Evolutionary conservation across 2,113 vertebrate genomes (phyloP).

Genomic region (Aptenodytes patagonicus): DNA sequence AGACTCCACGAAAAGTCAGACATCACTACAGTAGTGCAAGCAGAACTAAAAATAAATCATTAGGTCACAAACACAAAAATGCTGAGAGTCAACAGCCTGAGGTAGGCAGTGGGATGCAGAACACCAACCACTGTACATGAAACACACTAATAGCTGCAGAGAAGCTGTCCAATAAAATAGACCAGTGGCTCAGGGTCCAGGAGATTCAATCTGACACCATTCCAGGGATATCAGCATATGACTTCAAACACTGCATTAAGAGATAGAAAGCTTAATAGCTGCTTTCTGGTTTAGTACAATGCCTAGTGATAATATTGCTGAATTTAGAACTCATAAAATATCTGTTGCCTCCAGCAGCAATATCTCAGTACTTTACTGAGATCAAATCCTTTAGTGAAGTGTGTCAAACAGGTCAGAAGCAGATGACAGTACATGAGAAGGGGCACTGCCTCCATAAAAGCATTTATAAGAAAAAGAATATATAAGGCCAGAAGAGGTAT

Average conservation of each 20-base stretch:
- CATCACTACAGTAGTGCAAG: background rate
- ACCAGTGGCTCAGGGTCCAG: background rate
- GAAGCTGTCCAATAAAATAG: slow-evolving; percentile 50
- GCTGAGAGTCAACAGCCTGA: background rate
- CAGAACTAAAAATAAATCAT: slow-evolving; percentile 13
- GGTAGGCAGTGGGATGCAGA: background rate
- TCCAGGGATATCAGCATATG: slow-evolving; percentile 55
- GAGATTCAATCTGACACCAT: slow-evolving; percentile 59
- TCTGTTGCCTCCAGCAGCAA: slow-evolving; percentile 25
- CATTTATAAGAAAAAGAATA: background rate
- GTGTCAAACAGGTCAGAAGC: slow-evolving; percentile 21
- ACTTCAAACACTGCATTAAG: slow-evolving; percentile 50
- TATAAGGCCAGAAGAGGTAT: background rate
- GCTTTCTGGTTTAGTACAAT: slow-evolving; percentile 34
- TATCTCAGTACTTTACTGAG: slow-evolving; percentile 21
- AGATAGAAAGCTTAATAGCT: slow-evolving; percentile 46
- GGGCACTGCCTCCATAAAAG: background rate
- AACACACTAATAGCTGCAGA: background rate
- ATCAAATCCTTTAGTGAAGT: slow-evolving; percentile 13
- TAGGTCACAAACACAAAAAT: slow-evolving; percentile 3
- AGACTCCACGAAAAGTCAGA: background rate
- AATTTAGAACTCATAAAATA: slow-evolving; percentile 33
- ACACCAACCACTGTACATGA: background rate
- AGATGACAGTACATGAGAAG: slow-evolving; percentile 15
- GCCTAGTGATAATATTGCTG: slow-evolving; percentile 31